Evolutionary conservation across 2,888 invertebrate species (phyloP).

Genomic region (Oxyscelio sp.): DNA sequence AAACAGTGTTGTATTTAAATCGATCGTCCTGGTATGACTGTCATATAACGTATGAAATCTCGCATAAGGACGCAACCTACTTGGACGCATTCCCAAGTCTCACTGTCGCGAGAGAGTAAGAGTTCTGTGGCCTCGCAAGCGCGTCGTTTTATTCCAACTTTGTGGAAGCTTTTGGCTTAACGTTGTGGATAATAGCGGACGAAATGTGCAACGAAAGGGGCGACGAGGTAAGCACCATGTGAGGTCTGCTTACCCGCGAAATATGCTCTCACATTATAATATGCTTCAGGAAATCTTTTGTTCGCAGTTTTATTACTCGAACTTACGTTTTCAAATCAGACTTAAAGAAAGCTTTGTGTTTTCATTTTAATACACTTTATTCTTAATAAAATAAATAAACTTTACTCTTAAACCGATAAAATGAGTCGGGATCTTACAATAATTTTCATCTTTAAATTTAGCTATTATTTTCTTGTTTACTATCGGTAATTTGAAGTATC

Average conservation of each 20-base stretch:
- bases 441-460: too few relatives aligned
- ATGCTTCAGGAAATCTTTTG: constrained; percentile 80
- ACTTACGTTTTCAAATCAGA: neutral
- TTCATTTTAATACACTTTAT: neutral
- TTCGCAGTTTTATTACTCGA: constrained; percentile 79
- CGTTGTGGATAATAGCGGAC: constrained; percentile 60
- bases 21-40: constrained; percentile 56
- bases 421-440: too few relatives aligned
- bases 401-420: too few relatives aligned
- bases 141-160: constrained; percentile 64
- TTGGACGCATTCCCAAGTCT: constrained; percentile 82
- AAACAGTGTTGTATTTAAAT: constrained; percentile 54
- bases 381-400: too few relatives aligned
- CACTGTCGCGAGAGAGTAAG: constrained; percentile 65
- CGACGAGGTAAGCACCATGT: constrained; percentile 55
- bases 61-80: constrained; percentile 81
- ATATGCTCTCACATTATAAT: constrained; percentile 81
- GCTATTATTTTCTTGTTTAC: too few relatives aligned
- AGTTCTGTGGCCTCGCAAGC: constrained; percentile 53
- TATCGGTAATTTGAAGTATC: too few relatives aligned
- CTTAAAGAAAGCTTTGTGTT: neutral
- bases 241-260: constrained; percentile 76
- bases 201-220: constrained; percentile 37
- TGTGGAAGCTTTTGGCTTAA: constrained; percentile 56
- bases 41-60: constrained; percentile 75